Evolutionary conservation across 2,797 vertebrate genomes (phyloP).

Genomic region (Hydrophis major): DNA sequence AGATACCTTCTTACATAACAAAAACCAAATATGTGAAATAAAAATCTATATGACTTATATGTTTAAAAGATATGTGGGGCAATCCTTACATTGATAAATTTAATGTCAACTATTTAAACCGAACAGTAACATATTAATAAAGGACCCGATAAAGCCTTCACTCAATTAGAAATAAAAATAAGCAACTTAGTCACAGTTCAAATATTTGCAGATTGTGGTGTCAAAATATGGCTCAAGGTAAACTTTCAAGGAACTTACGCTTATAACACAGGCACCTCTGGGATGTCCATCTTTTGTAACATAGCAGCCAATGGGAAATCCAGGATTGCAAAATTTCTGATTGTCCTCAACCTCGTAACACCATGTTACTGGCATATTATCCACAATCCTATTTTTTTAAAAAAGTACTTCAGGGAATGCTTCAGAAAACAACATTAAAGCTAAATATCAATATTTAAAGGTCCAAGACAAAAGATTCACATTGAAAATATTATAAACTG

Average conservation of each 20-base stretch:
- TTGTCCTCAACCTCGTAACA: constrained; percentile 90
- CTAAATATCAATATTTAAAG: neutral
- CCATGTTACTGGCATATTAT: constrained; percentile 97
- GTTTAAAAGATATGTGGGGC: neutral
- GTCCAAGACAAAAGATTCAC: neutral
- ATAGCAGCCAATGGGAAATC: constrained; percentile 91
- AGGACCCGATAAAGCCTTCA: neutral
- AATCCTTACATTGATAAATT: neutral
- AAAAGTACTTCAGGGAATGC: neutral
- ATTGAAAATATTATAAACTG: neutral
- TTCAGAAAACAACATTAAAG: neutral
- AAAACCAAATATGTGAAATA: neutral
- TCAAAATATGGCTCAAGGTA: neutral
- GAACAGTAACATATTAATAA: neutral
- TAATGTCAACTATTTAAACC: neutral
- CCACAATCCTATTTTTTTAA: constrained; percentile 81
- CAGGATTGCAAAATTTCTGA: constrained; percentile 91
- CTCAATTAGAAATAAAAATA: neutral
- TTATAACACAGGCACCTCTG: constrained; percentile 92
- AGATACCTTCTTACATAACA: neutral
- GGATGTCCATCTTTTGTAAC: constrained; percentile 82
- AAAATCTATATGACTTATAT: neutral
- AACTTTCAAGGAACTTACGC: constrained; percentile 71
- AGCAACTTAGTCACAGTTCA: neutral
- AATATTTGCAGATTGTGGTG: neutral